These are phyloP conservation scores for Petroica traversi DNA, from an alignment of 2,113 vertebrate genomes.

Conservation along the genomic window DNA sequence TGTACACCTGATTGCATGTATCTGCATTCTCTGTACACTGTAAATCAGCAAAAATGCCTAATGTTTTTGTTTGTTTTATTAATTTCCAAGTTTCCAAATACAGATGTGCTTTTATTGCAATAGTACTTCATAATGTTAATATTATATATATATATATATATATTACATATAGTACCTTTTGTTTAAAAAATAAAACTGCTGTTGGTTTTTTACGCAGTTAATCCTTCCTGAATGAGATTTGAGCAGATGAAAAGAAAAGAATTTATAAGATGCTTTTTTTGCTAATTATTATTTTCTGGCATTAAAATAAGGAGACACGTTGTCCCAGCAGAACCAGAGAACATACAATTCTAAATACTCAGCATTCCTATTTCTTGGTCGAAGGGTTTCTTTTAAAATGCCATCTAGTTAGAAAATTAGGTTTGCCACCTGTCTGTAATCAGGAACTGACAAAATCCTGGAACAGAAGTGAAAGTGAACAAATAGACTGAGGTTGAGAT, in stretches of 20 bases:
- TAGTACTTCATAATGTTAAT: not conserved
- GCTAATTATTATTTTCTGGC: not conserved
- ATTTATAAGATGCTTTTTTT: not conserved
- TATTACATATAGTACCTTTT: not conserved
- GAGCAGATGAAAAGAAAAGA: not conserved
- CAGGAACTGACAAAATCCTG: not conserved
- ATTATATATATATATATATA: not conserved
- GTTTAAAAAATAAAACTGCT: not conserved
- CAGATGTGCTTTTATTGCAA: not conserved
- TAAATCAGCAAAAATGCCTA: not conserved
- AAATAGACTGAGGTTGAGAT: not conserved
- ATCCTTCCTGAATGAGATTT: not conserved
- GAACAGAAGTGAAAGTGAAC: not conserved
- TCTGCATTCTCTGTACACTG: not conserved
- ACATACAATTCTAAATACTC: not conserved
- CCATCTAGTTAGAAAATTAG: not conserved
- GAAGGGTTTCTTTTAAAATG: not conserved
- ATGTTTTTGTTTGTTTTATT: not conserved
- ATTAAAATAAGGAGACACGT: not conserved
- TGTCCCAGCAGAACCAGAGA: not conserved
- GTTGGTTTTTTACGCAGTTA: not conserved
- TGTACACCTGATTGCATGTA: not conserved
- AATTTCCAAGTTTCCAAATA: not conserved
- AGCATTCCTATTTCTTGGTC: not conserved
- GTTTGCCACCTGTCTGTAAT: not conserved